A percentile compares a stretch with the other conserved stretches of the same genome.
Evolutionary conservation across 2,797 vertebrate species (phyloP).

Genomic region (Mus minutoides): DNA sequence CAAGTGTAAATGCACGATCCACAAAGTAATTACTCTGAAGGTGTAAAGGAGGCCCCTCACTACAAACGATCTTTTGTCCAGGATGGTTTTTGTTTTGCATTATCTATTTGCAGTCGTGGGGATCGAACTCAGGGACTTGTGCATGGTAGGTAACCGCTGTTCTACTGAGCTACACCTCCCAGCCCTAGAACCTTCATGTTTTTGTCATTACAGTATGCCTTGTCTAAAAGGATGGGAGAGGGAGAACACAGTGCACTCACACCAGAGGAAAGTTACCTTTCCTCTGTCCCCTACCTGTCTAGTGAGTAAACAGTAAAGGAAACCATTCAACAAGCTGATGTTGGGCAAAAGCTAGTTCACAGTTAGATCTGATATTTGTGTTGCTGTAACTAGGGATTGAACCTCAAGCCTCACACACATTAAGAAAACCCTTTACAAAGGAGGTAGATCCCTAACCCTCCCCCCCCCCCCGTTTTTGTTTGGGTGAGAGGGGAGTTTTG

Average conservation of each 20-base stretch:
- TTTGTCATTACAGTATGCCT: conserved; percentile 8
- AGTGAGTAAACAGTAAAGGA: not conserved
- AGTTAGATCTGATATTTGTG: not conserved
- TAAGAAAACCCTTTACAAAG: not conserved
- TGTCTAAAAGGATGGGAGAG: not conserved
- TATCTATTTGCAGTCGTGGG: not conserved
- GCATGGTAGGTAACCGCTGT: not conserved
- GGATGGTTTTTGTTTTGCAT: not conserved
- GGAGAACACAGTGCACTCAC: not conserved
- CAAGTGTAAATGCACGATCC: not conserved
- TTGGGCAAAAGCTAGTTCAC: conserved; percentile 4
- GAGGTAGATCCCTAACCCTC: not conserved
- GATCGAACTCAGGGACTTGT: not conserved
- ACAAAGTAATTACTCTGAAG: not conserved
- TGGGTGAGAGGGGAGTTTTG: not conserved
- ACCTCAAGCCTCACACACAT: not conserved
- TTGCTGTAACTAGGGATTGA: not conserved
- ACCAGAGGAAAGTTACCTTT: conserved; percentile 31
- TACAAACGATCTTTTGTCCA: conserved; percentile 2
- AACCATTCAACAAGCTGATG: not conserved
- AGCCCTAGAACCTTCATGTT: not conserved
- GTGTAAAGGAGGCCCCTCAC: not conserved
- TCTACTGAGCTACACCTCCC: not conserved
- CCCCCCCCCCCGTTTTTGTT: not conserved
- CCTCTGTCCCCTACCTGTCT: not conserved